phyloP scores from a whole-genome alignment of 2,888 invertebrate genomes.

The Malachius bipustulatus region DNA sequence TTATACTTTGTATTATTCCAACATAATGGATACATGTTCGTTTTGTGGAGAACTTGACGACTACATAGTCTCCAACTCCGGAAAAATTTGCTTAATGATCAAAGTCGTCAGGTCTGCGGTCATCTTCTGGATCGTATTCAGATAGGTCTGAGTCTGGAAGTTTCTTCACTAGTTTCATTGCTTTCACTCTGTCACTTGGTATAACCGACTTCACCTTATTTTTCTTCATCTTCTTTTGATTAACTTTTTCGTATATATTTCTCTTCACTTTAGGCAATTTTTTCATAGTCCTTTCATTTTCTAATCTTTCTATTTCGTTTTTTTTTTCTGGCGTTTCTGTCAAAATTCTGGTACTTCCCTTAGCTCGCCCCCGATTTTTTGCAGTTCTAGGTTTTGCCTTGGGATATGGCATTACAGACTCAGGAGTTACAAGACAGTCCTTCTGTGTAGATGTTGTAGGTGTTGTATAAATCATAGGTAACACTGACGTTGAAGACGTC shows the following conservation, averaged over 20 bases:
- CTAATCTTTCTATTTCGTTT: slow-evolving; percentile 1
- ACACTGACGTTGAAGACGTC: neutral
- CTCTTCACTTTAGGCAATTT: neutral
- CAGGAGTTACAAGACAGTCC: slow-evolving; percentile 1
- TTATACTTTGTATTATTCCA: neutral
- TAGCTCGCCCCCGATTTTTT: neutral
- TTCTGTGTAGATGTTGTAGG: slow-evolving; percentile 1
- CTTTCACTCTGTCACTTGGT: slow-evolving; percentile 1
- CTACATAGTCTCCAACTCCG: neutral
- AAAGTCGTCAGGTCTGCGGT: slow-evolving; percentile 1
- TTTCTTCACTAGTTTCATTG: slow-evolving; percentile 3
- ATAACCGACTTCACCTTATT: neutral
- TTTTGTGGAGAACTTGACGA: neutral
- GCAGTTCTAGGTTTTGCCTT: slow-evolving; percentile 2
- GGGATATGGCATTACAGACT: slow-evolving; percentile 3
- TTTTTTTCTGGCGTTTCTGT: slow-evolving; percentile 2
- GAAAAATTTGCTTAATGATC: neutral
- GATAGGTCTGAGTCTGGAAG: slow-evolving; percentile 1
- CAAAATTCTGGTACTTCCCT: slow-evolving; percentile 1
- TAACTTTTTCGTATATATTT: neutral
- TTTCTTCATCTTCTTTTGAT: neutral
- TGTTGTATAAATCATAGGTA: no score
- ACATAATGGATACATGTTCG: slow-evolving; percentile 1
- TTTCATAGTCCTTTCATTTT: slow-evolving; percentile 1
- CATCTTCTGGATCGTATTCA: slow-evolving; percentile 2